Evolutionary conservation across 1,140 invertebrate species (phyloP).

Genomic region (Eriosoma lanigerum): DNA sequence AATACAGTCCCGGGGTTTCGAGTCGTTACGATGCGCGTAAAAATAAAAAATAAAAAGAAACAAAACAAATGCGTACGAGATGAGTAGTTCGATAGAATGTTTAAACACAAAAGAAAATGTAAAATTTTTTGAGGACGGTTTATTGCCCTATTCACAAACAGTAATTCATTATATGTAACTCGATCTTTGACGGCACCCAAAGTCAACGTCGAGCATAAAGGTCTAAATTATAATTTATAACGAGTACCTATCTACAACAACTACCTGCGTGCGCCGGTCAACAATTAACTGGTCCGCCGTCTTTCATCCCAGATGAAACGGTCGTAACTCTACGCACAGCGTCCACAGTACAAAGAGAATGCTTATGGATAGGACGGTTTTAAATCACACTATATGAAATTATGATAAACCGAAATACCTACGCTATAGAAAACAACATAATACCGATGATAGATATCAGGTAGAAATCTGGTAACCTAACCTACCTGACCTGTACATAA

Average conservation of each 20-base stretch:
- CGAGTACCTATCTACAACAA: not conserved
- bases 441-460: too few relatives aligned
- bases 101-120: not conserved
- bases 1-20: not conserved
- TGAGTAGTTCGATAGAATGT: not conserved
- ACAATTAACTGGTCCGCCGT: not conserved
- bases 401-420: too few relatives aligned
- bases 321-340: not conserved
- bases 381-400: too few relatives aligned
- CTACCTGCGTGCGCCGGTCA: not conserved
- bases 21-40: not conserved
- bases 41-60: too few relatives aligned
- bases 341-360: too few relatives aligned
- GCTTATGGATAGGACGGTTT: too few relatives aligned
- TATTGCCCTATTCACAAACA: conserved; percentile 3
- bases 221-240: not conserved
- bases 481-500: too few relatives aligned
- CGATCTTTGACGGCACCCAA: conserved; percentile 31
- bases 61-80: not conserved
- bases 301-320: not conserved
- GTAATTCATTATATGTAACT: not conserved
- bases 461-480: too few relatives aligned
- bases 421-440: not conserved
- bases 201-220: not conserved
- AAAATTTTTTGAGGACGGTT: too few relatives aligned